These are phyloP conservation scores for Hyperopisus bebe DNA, from an alignment of 2,113 vertebrate species.

Conservation along the genomic window DNA sequence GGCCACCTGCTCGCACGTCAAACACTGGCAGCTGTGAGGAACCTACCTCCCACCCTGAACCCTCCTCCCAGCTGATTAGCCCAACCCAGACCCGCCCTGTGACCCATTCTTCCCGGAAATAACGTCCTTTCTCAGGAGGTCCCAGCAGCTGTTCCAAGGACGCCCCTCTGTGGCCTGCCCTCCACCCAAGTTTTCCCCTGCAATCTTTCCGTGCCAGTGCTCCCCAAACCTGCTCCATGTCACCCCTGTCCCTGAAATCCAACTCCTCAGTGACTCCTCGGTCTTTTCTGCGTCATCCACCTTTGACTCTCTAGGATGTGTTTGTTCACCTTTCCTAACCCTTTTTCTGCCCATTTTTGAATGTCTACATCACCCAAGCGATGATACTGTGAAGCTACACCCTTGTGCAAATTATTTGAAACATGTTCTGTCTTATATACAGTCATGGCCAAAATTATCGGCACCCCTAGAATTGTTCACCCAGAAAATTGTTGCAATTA, in stretches of 20 bases:
- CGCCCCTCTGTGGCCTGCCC: neutral
- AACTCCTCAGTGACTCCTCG: neutral
- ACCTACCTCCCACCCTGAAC: slow-evolving; percentile 24
- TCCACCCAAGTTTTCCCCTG: neutral
- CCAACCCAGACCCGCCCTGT: slow-evolving; percentile 22
- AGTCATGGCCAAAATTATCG: no score
- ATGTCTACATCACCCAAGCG: neutral
- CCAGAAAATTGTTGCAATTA: no score
- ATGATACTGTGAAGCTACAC: slow-evolving; percentile 19
- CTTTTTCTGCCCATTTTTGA: neutral
- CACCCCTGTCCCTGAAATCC: neutral
- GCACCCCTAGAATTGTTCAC: no score
- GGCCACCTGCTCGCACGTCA: slow-evolving; percentile 42
- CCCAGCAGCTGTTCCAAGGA: slow-evolving; percentile 6
- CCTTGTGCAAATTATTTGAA: no score
- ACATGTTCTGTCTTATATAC: no score
- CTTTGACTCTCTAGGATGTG: neutral
- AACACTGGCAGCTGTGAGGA: slow-evolving; percentile 40
- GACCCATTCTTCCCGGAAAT: neutral
- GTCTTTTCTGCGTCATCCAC: neutral
- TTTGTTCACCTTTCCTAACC: neutral
- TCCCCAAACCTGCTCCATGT: neutral
- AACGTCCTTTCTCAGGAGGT: neutral
- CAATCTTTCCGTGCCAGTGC: no score
- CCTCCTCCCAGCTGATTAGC: slow-evolving; percentile 36